phyloP scores from a whole-genome alignment of 2,113 vertebrate species.

The Nothobranchius kuhntae region DNA sequence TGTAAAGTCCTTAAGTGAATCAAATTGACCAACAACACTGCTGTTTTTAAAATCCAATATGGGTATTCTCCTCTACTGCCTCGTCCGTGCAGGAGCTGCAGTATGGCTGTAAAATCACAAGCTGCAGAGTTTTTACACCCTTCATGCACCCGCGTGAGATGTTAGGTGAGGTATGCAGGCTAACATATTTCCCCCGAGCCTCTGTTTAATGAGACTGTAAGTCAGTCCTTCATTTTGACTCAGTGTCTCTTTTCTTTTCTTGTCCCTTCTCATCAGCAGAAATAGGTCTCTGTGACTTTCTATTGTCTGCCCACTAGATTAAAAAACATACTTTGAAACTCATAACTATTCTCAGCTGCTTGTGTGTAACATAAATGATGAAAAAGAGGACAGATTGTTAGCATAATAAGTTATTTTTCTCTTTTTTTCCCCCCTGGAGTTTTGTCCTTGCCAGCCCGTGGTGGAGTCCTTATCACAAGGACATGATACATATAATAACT shows the following conservation, averaged over 20 bases:
- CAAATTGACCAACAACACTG: too few species aligned
- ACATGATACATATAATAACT: background rate
- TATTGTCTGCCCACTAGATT: background rate
- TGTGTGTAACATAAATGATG: background rate
- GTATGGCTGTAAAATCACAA: slow-evolving; percentile 16
- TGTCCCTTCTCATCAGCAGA: slow-evolving; percentile 17
- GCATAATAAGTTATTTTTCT: background rate
- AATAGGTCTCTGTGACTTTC: slow-evolving; percentile 4
- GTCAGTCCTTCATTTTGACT: slow-evolving; percentile 53
- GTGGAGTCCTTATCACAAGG: background rate
- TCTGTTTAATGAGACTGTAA: slow-evolving; percentile 56
- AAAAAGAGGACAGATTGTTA: background rate
- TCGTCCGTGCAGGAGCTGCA: background rate
- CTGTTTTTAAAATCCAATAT: background rate
- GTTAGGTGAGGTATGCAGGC: slow-evolving; percentile 40
- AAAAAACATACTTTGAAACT: background rate
- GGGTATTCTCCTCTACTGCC: background rate
- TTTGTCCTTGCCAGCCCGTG: slow-evolving; percentile 8
- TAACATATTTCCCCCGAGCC: slow-evolving; percentile 56
- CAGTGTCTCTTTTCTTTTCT: slow-evolving; percentile 30
- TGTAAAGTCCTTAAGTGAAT: background rate
- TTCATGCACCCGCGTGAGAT: slow-evolving; percentile 5
- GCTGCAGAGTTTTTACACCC: slow-evolving; percentile 20
- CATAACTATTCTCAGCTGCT: background rate
- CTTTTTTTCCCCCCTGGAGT: background rate